A percentile compares a stretch with the other conserved stretches of the same genome.
phyloP scores from a whole-genome alignment of 2,888 invertebrate genomes.

The Brenthis hecate region DNA sequence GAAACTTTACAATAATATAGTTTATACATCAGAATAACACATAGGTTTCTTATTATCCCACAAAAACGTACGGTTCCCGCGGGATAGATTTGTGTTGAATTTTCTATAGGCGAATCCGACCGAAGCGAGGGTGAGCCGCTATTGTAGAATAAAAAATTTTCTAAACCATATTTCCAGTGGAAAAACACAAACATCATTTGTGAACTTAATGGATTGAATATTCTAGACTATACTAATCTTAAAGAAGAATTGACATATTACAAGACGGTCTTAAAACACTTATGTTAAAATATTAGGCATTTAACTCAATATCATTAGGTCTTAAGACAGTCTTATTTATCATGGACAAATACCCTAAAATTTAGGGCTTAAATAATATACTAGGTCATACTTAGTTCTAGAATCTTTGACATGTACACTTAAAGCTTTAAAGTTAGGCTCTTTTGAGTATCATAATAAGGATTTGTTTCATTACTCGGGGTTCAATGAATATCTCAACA shows the following conservation, averaged over 20 bases:
- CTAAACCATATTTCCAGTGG: no score
- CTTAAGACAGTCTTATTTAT: conserved; percentile 17
- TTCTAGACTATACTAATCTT: conserved; percentile 1
- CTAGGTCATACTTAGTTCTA: conserved; percentile 37
- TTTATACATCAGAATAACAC: no score
- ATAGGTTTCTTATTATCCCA: no score
- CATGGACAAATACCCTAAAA: background rate
- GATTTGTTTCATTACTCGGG: conserved; percentile 9
- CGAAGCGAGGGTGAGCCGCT: no score
- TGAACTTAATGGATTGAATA: conserved; percentile 9
- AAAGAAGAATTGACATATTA: conserved; percentile 16
- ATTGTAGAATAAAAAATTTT: no score
- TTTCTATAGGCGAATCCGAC: no score
- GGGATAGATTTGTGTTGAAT: no score
- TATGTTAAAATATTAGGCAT: background rate
- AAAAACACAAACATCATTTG: background rate
- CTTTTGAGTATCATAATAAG: conserved; percentile 32
- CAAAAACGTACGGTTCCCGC: no score
- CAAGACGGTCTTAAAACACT: conserved; percentile 21
- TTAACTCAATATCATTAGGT: background rate
- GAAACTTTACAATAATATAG: no score
- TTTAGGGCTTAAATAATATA: conserved; percentile 20
- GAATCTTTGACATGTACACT: conserved; percentile 73
- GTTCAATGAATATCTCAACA: background rate
- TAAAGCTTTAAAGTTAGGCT: conserved; percentile 76